A percentile compares a stretch with the other conserved stretches of the same genome.
Conservation (phyloP, 2,888 invertebrate species). For the Sturmia bella region DNA sequence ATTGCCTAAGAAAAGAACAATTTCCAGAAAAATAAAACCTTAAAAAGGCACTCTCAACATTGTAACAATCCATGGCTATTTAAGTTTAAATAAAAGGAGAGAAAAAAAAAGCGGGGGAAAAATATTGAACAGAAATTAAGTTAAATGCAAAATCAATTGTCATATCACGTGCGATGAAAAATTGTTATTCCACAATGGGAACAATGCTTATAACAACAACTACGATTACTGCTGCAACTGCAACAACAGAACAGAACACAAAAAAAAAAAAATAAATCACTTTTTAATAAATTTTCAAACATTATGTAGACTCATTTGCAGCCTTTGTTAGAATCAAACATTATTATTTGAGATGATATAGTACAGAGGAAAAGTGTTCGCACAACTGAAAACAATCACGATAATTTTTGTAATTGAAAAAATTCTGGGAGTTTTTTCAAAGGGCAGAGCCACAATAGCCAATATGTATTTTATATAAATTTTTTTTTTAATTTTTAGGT, state of each 20-base stretch:
- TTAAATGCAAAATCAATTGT: slow-evolving; percentile 70
- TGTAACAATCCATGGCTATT: slow-evolving; percentile 50
- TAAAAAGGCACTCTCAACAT: slow-evolving; percentile 53
- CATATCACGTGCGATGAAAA: slow-evolving; percentile 70
- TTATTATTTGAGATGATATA: slow-evolving; percentile 4
- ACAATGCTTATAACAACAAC: slow-evolving; percentile 48
- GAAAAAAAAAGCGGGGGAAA: slow-evolving; percentile 4
- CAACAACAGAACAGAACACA: slow-evolving; percentile 24
- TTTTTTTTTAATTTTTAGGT: no score
- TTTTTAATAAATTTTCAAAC: slow-evolving; percentile 66
- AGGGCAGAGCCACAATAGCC: no score
- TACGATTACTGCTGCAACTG: background rate
- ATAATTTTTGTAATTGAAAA: no score
- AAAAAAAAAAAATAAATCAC: no score
- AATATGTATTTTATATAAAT: no score
- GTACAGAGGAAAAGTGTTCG: background rate
- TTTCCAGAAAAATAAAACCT: slow-evolving; percentile 56
- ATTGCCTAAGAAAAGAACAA: slow-evolving; percentile 47
- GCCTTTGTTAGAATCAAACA: slow-evolving; percentile 29
- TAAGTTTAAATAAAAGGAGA: slow-evolving; percentile 11
- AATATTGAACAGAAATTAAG: slow-evolving; percentile 64
- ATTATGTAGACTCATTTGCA: slow-evolving; percentile 60
- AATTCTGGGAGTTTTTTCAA: no score
- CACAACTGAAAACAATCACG: background rate
- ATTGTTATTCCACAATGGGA: slow-evolving; percentile 65